phyloP scores from a whole-genome alignment of 1,140 invertebrate genomes.

The Drosophila subobscura region DNA sequence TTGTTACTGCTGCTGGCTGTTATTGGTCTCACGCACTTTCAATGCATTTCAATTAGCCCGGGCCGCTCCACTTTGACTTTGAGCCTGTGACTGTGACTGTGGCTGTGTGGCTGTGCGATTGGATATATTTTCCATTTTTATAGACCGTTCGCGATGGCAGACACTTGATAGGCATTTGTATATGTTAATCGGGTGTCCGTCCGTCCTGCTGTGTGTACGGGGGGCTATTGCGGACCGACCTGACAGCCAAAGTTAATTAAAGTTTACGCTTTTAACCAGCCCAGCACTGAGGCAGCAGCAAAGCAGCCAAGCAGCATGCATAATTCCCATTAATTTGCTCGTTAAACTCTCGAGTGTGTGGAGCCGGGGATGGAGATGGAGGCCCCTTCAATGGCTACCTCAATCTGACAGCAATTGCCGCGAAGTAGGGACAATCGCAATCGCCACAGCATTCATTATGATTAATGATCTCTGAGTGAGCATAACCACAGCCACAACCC shows the following conservation, averaged over 20 bases:
- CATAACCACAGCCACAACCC: conserved; percentile 21
- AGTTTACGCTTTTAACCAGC: conserved; percentile 48
- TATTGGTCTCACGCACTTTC: conserved; percentile 73
- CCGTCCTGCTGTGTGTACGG: too few species aligned
- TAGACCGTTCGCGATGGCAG: conserved; percentile 76
- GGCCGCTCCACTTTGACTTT: conserved; percentile 74
- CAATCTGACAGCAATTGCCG: conserved; percentile 40
- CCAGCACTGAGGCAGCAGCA: too few species aligned
- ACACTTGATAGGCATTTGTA: conserved; percentile 76
- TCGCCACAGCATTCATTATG: conserved; percentile 59
- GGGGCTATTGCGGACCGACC: conserved; percentile 30
- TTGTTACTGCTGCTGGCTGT: conserved; percentile 39
- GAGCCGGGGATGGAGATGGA: not conserved
- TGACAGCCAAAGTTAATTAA: conserved; percentile 77
- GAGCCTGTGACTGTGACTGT: conserved; percentile 26
- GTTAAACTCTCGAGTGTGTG: conserved; percentile 35
- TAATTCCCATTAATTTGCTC: conserved; percentile 71
- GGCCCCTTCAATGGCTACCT: conserved; percentile 44
- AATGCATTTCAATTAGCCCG: conserved; percentile 76
- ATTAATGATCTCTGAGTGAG: conserved; percentile 56
- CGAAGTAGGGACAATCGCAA: conserved; percentile 9
- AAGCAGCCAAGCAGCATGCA: conserved; percentile 21
- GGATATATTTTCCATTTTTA: conserved; percentile 71
- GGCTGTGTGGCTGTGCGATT: conserved; percentile 13
- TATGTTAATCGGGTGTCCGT: conserved; percentile 67